These are phyloP conservation scores for Cordilura impudica DNA, from an alignment of 2,888 invertebrate genomes.

Conservation along the genomic window DNA sequence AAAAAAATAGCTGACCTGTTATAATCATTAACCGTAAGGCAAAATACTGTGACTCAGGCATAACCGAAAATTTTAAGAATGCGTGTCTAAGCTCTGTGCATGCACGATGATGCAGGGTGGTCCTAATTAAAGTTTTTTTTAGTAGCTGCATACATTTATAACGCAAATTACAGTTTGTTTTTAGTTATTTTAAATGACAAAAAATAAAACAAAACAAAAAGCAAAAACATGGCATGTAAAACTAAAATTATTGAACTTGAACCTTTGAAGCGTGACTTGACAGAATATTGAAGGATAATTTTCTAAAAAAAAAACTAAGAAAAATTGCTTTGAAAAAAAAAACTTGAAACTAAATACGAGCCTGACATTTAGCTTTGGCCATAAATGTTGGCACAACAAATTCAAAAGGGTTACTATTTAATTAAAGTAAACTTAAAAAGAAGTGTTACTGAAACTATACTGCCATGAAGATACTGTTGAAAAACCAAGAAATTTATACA, in stretches of 20 bases:
- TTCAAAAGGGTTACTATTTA: conserved; percentile 50
- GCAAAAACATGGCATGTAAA: conserved; percentile 12
- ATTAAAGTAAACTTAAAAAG: conserved; percentile 44
- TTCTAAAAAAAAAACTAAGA: conserved; percentile 17
- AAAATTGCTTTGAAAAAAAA: not conserved
- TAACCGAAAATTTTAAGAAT: conserved; percentile 36
- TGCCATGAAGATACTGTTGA: not conserved
- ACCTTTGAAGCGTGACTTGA: conserved; percentile 62
- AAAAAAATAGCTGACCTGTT: conserved; percentile 61
- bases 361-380: conserved; percentile 8
- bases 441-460: conserved; percentile 2
- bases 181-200: not conserved
- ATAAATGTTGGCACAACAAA: not conserved
- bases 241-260: conserved; percentile 61
- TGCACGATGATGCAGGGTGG: conserved; percentile 30
- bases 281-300: conserved; percentile 53
- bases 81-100: conserved; percentile 34
- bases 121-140: conserved; percentile 53
- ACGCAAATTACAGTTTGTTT: conserved; percentile 47
- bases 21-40: conserved; percentile 55
- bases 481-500: conserved; percentile 49
- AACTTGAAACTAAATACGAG: conserved; percentile 55
- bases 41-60: conserved; percentile 25
- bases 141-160: conserved; percentile 21
- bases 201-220: conserved; percentile 9